A percentile compares a stretch with the other conserved stretches of the same genome.
phyloP scores from a whole-genome alignment of 2,113 vertebrate genomes.

The Aegotheles bennettii region DNA sequence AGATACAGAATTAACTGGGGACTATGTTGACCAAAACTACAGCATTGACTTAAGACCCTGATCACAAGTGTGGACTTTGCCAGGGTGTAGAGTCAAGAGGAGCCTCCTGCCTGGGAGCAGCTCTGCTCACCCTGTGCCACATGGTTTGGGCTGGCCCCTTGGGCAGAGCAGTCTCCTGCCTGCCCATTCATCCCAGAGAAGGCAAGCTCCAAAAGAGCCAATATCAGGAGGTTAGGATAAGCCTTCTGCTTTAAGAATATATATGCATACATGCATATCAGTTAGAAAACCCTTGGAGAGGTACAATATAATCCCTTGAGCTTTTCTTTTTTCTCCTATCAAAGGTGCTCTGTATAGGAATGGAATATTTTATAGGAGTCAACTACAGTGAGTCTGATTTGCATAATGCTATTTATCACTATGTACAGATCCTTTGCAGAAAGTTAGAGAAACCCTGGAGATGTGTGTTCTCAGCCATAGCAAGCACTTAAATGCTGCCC shows the following conservation, averaged over 20 bases:
- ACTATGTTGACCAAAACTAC: too few species aligned
- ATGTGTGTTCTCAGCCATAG: background rate
- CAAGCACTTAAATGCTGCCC: background rate
- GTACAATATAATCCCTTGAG: background rate
- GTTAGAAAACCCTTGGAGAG: background rate
- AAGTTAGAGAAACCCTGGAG: background rate
- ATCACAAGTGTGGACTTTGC: background rate
- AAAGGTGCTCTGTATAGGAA: background rate
- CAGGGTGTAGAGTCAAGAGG: accelerated
- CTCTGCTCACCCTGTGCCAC: background rate
- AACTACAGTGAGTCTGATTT: background rate
- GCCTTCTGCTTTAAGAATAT: background rate
- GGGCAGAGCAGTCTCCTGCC: background rate
- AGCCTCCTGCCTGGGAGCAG: background rate
- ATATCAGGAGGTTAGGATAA: background rate
- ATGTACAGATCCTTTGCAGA: background rate
- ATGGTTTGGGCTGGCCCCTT: accelerated
- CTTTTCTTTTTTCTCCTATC: background rate
- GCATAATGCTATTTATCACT: background rate
- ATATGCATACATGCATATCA: background rate
- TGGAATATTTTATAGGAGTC: background rate
- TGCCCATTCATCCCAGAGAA: background rate
- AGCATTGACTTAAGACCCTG: background rate
- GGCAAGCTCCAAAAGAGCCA: background rate
- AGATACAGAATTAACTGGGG: background rate